These are phyloP conservation scores for Drosophila bifasciata DNA, from an alignment of 1,140 invertebrate genomes.

Conservation along the genomic window DNA sequence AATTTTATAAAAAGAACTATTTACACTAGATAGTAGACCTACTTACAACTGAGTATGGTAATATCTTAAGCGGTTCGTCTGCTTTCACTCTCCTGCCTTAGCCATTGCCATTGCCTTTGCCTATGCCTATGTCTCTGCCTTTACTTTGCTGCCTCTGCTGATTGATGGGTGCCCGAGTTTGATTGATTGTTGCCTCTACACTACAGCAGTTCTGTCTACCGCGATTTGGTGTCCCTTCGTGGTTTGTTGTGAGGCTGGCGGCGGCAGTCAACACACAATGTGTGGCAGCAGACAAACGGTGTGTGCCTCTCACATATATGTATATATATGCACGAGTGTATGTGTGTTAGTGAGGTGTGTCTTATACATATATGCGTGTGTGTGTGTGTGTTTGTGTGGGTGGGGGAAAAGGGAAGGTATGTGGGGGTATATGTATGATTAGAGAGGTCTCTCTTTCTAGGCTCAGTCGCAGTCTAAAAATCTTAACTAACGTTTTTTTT, in stretches of 20 bases:
- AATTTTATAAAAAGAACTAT: slow-evolving; percentile 64
- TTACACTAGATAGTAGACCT: slow-evolving; percentile 58
- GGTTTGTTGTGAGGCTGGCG: no score
- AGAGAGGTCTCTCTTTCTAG: slow-evolving; percentile 53
- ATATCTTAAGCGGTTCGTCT: slow-evolving; percentile 73
- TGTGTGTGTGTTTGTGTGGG: slow-evolving; percentile 22
- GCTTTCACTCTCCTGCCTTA: not conserved
- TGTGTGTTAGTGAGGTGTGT: slow-evolving; percentile 28
- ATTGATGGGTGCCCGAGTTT: slow-evolving; percentile 11
- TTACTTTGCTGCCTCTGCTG: not conserved
- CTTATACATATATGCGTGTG: slow-evolving; percentile 40
- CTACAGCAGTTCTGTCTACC: no score
- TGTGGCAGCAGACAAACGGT: no score
- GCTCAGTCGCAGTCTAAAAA: slow-evolving; percentile 71
- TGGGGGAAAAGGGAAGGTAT: slow-evolving; percentile 1
- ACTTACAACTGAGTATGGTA: slow-evolving; percentile 77
- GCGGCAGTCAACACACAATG: slow-evolving; percentile 29
- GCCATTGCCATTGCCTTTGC: not conserved
- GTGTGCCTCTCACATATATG: slow-evolving; percentile 21
- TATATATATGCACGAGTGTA: slow-evolving; percentile 11
- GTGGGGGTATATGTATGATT: slow-evolving; percentile 39
- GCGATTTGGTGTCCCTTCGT: no score
- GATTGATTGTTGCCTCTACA: not conserved
- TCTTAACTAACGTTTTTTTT: slow-evolving; percentile 41
- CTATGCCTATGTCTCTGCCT: not conserved